These are phyloP conservation scores for Mola mola DNA, from an alignment of 2,113 vertebrate species.

Conservation along the genomic window DNA sequence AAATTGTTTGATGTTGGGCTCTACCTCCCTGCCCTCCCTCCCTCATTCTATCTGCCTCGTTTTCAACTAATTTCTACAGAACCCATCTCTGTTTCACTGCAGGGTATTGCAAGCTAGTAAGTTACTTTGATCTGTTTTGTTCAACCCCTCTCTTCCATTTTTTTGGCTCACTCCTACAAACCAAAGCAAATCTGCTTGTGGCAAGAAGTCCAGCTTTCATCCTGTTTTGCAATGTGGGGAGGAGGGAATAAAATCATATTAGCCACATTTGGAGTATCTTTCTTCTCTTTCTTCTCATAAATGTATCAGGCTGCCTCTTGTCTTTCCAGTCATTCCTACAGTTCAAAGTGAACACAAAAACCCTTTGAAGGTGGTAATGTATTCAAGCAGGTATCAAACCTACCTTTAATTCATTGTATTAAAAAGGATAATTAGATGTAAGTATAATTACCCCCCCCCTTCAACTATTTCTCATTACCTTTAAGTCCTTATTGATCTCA, in stretches of 20 bases:
- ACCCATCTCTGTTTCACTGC: slow-evolving; percentile 57
- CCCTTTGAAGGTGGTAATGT: slow-evolving; percentile 39
- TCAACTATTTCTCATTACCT: slow-evolving; percentile 18
- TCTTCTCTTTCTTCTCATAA: slow-evolving; percentile 7
- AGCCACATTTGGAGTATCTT: neutral
- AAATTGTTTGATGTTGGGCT: slow-evolving; percentile 75
- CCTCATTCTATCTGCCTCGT: slow-evolving; percentile 41
- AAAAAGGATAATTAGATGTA: slow-evolving; percentile 39
- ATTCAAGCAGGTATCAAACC: slow-evolving; percentile 23
- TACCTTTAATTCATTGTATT: slow-evolving; percentile 42
- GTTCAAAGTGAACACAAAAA: slow-evolving; percentile 19
- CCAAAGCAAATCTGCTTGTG: slow-evolving; percentile 40
- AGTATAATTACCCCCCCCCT: slow-evolving; percentile 25
- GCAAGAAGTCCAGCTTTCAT: slow-evolving; percentile 32
- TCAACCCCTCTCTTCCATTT: neutral
- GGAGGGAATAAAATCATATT: slow-evolving; percentile 17
- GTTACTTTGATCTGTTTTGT: slow-evolving; percentile 41
- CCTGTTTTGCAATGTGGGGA: neutral
- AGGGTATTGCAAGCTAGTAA: slow-evolving; percentile 53
- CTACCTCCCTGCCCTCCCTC: slow-evolving; percentile 38
- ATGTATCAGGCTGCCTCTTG: slow-evolving; percentile 4
- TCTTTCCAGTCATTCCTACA: slow-evolving; percentile 6
- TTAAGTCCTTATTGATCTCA: slow-evolving; percentile 44
- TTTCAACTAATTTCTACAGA: slow-evolving; percentile 53
- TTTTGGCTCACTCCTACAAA: slow-evolving; percentile 31